These are phyloP conservation scores for Epinotia demarniana DNA, from an alignment of 2,888 invertebrate genomes.

Conservation along the genomic window DNA sequence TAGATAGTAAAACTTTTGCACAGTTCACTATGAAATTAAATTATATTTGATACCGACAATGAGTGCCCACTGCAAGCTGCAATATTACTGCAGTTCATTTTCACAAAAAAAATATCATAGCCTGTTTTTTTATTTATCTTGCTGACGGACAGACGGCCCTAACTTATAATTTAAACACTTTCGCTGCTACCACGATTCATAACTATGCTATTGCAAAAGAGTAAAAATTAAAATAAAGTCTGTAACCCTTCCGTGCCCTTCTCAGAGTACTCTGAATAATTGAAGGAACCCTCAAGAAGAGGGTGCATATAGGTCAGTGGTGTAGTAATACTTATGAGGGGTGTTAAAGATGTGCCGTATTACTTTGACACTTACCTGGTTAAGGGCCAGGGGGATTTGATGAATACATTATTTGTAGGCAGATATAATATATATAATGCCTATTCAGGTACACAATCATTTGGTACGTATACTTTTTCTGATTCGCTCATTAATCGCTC, in stretches of 20 bases:
- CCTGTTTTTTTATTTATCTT: neutral
- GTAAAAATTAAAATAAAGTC: constrained; percentile 19
- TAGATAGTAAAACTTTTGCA: too few relatives aligned
- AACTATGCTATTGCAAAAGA: constrained; percentile 10
- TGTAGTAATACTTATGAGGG: constrained; percentile 54
- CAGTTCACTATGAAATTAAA: too few relatives aligned
- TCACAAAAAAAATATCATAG: neutral
- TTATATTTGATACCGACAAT: too few relatives aligned
- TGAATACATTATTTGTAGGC: neutral
- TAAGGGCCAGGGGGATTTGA: constrained; percentile 23
- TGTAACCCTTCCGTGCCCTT: constrained; percentile 49
- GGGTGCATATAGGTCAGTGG: constrained; percentile 76
- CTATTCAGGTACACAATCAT: too few relatives aligned
- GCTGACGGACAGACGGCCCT: neutral
- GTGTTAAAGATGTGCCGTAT: constrained; percentile 69
- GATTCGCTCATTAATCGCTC: too few relatives aligned
- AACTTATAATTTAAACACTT: neutral
- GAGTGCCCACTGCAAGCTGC: too few relatives aligned
- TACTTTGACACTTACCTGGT: constrained; percentile 48
- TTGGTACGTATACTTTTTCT: too few relatives aligned
- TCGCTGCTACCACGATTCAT: constrained; percentile 10
- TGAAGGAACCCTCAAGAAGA: constrained; percentile 72
- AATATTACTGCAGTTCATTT: too few relatives aligned
- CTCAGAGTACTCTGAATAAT: constrained; percentile 78
- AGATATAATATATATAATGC: too few relatives aligned